phyloP scores from a whole-genome alignment of 2,888 invertebrate genomes.

The Kuschelorhynchus macadamiae region DNA sequence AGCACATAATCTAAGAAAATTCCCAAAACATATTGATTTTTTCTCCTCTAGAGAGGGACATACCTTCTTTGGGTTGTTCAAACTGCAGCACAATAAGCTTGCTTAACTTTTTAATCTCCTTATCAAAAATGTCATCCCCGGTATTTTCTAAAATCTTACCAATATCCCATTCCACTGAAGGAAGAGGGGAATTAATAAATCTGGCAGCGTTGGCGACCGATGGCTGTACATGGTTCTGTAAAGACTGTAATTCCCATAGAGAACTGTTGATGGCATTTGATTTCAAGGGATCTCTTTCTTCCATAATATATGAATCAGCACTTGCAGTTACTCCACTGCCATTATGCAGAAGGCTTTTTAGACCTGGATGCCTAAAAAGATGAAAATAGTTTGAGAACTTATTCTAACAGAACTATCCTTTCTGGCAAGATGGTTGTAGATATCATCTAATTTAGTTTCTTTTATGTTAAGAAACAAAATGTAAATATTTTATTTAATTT shows the following conservation, averaged over 20 bases:
- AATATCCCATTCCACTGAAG: constrained; percentile 79
- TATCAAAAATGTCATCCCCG: constrained; percentile 80
- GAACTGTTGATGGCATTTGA: constrained; percentile 90
- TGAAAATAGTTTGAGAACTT: background rate
- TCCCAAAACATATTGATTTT: constrained; percentile 80
- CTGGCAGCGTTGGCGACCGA: constrained; percentile 80
- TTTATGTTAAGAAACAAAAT: too few relatives aligned
- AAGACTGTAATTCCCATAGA: constrained; percentile 91
- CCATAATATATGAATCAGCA: constrained; percentile 88
- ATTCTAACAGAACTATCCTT: too few relatives aligned
- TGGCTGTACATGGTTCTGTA: constrained; percentile 82
- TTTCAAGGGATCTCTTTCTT: constrained; percentile 83
- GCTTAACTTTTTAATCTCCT: constrained; percentile 81
- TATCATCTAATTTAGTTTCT: too few relatives aligned
- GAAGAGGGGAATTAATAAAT: constrained; percentile 78
- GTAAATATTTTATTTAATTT: too few relatives aligned
- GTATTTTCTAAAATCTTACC: constrained; percentile 76
- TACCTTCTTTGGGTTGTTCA: constrained; percentile 76
- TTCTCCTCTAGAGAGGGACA: constrained; percentile 74
- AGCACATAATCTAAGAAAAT: constrained; percentile 55
- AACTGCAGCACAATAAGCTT: constrained; percentile 84
- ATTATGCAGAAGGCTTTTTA: constrained; percentile 77
- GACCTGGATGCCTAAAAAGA: constrained; percentile 82
- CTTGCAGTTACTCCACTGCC: constrained; percentile 69
- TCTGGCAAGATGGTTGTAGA: too few relatives aligned